Percentiles rank a stretch among this genome's conserved stretches.
Conservation (phyloP, 2,888 invertebrate genomes). For the Cryptus viduatorius region DNA sequence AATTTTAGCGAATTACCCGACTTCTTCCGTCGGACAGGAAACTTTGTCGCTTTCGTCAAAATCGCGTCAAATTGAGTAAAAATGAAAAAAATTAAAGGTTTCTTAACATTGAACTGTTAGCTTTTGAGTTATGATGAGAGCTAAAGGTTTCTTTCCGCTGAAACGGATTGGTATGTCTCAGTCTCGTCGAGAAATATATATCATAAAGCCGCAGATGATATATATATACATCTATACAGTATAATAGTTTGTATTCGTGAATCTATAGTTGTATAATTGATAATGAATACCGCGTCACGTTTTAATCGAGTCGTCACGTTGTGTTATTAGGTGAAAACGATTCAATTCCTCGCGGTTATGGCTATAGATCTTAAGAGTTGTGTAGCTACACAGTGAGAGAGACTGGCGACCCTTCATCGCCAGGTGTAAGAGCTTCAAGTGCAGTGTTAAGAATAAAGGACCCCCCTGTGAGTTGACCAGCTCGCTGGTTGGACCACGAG, state of each 20-base stretch:
- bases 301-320: constrained; percentile 67
- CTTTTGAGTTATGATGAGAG: no score
- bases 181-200: background rate
- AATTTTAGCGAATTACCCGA: constrained; percentile 12
- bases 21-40: constrained; percentile 1
- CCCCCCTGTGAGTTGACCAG: constrained; percentile 63
- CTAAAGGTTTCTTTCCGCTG: background rate
- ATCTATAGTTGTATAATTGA: constrained; percentile 56
- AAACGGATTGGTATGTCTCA: background rate
- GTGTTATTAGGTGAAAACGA: constrained; percentile 65
- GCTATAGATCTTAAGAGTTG: constrained; percentile 51
- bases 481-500: constrained; percentile 15
- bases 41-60: constrained; percentile 8
- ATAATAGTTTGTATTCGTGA: background rate
- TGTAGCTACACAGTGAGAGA: constrained; percentile 37
- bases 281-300: constrained; percentile 65
- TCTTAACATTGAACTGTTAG: background rate
- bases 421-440: constrained; percentile 55
- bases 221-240: background rate
- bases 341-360: constrained; percentile 62
- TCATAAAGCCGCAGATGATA: background rate
- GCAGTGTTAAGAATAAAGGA: background rate
- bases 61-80: background rate
- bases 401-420: constrained; percentile 30
- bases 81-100: background rate